Evolutionary conservation across 2,888 invertebrate species (phyloP).

Genomic region (Carcina quercana): DNA sequence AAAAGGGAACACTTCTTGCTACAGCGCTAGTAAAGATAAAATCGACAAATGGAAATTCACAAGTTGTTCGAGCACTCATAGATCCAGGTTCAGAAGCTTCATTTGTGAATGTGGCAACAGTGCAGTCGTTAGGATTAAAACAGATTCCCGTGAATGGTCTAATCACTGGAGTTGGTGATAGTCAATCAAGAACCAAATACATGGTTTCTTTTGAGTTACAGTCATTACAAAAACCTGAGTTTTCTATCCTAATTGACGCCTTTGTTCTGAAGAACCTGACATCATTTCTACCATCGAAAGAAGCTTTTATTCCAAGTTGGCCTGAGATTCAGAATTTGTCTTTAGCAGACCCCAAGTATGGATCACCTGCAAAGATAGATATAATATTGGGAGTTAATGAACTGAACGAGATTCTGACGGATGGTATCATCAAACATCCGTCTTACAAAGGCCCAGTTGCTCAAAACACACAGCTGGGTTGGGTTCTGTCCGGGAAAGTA

Average conservation of each 20-base stretch:
- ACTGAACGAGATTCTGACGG: slow-evolving; percentile 11
- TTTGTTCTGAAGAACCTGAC: slow-evolving; percentile 14
- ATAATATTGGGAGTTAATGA: slow-evolving; percentile 16
- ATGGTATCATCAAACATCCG: slow-evolving; percentile 12
- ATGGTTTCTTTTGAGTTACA: slow-evolving; percentile 11
- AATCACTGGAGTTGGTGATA: slow-evolving; percentile 18
- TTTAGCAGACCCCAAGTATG: slow-evolving; percentile 16
- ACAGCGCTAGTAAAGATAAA: slow-evolving; percentile 4
- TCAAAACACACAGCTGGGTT: slow-evolving; percentile 18
- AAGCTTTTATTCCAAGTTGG: slow-evolving; percentile 10
- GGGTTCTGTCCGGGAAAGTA: slow-evolving; percentile 18
- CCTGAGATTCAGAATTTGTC: slow-evolving; percentile 9
- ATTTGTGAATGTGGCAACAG: slow-evolving; percentile 17
- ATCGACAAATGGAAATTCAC: slow-evolving; percentile 4
- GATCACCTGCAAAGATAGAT: slow-evolving; percentile 15
- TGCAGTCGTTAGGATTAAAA: slow-evolving; percentile 15
- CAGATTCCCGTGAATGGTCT: slow-evolving; percentile 10
- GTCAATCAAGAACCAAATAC: slow-evolving; percentile 10
- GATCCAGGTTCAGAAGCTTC: slow-evolving; percentile 19
- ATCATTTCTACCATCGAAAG: slow-evolving; percentile 10
- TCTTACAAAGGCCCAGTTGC: slow-evolving; percentile 7
- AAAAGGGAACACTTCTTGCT: slow-evolving; percentile 4
- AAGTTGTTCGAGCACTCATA: slow-evolving; percentile 10
- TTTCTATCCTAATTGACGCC: slow-evolving; percentile 13
- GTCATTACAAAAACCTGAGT: slow-evolving; percentile 9